These are phyloP conservation scores for Horisme vitalbata DNA, from an alignment of 2,888 invertebrate species.

Conservation along the genomic window DNA sequence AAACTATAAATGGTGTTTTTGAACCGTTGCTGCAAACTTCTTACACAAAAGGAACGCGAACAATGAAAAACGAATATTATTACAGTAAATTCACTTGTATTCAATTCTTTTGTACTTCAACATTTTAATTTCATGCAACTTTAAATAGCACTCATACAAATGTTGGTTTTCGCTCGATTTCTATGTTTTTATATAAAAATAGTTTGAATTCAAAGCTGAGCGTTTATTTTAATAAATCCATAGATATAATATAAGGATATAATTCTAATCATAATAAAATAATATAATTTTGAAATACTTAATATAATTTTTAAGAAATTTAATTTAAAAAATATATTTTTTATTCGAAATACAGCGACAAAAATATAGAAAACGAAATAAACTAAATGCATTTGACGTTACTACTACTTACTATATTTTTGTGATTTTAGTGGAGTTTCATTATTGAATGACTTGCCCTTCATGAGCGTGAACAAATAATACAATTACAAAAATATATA, in stretches of 20 bases:
- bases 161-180: conserved; percentile 39
- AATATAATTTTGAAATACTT: too few species aligned
- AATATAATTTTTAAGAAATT: neutral
- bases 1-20: too few species aligned
- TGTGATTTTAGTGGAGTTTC: too few species aligned
- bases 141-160: conserved; percentile 69
- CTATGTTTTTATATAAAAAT: conserved; percentile 1
- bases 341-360: too few species aligned
- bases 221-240: too few species aligned
- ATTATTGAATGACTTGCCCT: too few species aligned
- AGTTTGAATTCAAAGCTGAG: neutral
- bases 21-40: too few species aligned
- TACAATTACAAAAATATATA: too few species aligned
- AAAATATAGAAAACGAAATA: neutral
- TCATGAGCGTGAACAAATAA: too few species aligned
- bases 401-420: too few species aligned
- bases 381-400: conserved; percentile 11
- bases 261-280: too few species aligned
- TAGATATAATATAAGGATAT: too few species aligned
- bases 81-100: conserved; percentile 66
- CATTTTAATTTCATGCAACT: conserved; percentile 75
- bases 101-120: conserved; percentile 77
- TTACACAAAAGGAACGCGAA: neutral
- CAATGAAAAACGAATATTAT: conserved; percentile 66
- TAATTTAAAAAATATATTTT: neutral